phyloP scores from a whole-genome alignment of 2,113 vertebrate species.

The Herpetotheres cachinnans region DNA sequence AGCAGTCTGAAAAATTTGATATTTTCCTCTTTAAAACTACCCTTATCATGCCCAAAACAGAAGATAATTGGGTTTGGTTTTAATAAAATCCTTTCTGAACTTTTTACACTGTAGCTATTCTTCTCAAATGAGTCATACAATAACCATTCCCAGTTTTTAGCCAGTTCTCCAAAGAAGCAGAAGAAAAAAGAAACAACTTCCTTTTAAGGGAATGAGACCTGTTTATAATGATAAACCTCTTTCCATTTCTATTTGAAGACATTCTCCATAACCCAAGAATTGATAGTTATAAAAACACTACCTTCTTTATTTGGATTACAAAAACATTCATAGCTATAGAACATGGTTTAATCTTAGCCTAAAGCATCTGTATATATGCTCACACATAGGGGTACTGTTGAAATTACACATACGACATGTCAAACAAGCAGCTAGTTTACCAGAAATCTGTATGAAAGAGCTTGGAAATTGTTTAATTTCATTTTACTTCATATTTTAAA shows the following conservation, averaged over 20 bases:
- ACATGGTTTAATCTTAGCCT: conserved; percentile 43
- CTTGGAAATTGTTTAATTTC: not conserved
- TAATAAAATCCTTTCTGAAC: conserved; percentile 63
- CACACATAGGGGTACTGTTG: not conserved
- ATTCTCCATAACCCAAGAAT: conserved; percentile 63
- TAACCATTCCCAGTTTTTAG: conserved; percentile 81
- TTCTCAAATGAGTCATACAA: conserved; percentile 78
- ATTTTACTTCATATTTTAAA: not conserved
- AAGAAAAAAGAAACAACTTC: conserved; percentile 81
- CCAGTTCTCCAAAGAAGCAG: conserved; percentile 84
- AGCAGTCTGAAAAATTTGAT: not conserved
- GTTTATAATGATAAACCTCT: conserved; percentile 73
- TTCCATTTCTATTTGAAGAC: conserved; percentile 66
- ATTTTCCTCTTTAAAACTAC: conserved; percentile 24
- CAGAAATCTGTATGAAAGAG: not conserved
- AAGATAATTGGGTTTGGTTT: conserved; percentile 43
- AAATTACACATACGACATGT: not conserved
- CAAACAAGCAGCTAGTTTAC: not conserved
- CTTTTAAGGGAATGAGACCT: conserved; percentile 89
- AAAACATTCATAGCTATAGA: not conserved
- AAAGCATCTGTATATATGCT: conserved; percentile 35
- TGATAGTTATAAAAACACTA: conserved; percentile 49
- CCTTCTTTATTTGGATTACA: conserved; percentile 54
- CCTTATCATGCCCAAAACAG: not conserved
- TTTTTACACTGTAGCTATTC: conserved; percentile 46